phyloP scores from a whole-genome alignment of 2,113 vertebrate genomes.

The Oryctolagus cuniculus region DNA sequence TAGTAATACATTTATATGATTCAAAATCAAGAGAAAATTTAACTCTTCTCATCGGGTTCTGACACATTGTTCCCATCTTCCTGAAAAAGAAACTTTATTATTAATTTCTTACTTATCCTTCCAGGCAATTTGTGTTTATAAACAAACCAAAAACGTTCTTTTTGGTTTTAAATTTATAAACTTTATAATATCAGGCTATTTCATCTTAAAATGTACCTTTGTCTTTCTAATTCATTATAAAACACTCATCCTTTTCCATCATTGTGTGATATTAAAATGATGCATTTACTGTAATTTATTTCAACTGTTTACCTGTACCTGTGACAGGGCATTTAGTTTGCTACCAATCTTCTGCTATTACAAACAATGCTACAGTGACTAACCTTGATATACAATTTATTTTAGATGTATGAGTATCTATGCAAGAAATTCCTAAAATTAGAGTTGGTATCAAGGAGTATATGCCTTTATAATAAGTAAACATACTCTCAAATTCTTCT shows the following conservation, averaged over 20 bases:
- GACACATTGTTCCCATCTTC: background rate
- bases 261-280: constrained; percentile 17
- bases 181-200: background rate
- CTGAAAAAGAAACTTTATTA: constrained; percentile 22
- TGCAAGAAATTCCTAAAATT: background rate
- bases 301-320: background rate
- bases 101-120: constrained; percentile 28
- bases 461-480: background rate
- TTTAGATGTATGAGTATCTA: background rate
- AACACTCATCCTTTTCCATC: background rate
- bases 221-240: constrained; percentile 26
- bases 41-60: background rate
- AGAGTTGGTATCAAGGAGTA: background rate
- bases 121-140: constrained; percentile 22
- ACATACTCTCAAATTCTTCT: background rate
- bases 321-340: background rate
- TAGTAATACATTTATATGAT: background rate
- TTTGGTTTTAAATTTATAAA: constrained; percentile 35
- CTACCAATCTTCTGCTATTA: background rate
- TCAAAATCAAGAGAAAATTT: constrained; percentile 42
- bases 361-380: background rate
- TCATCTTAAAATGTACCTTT: background rate
- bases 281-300: background rate
- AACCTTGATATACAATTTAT: background rate
- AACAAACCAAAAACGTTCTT: constrained; percentile 16